phyloP scores from a whole-genome alignment of 2,797 vertebrate species.

The Silurus aristotelis region DNA sequence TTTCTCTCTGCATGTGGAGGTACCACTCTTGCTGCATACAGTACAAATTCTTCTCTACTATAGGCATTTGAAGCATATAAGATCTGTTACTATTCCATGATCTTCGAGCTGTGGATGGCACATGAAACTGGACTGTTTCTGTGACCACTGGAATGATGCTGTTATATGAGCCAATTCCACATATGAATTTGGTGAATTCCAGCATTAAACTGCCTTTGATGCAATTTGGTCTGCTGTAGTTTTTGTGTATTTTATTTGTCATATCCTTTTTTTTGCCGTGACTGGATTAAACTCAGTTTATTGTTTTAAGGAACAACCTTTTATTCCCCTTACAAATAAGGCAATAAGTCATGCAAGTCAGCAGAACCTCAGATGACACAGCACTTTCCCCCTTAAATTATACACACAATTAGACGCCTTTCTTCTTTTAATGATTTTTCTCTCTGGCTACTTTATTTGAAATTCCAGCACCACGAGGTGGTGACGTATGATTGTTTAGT shows the following conservation, averaged over 20 bases:
- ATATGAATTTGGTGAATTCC: conserved; percentile 5
- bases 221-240: conserved; percentile 12
- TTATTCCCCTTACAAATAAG: conserved; percentile 27
- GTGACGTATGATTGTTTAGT: conserved; percentile 42
- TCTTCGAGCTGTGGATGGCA: conserved; percentile 15
- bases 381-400: conserved; percentile 42
- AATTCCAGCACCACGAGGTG: conserved; percentile 40
- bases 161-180: conserved; percentile 14
- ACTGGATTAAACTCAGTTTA: neutral
- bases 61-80: neutral
- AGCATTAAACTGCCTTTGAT: conserved; percentile 6
- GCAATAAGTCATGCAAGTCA: conserved; percentile 36
- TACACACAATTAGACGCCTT: conserved; percentile 38
- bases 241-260: conserved; percentile 30
- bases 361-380: conserved; percentile 43
- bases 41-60: neutral
- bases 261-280: conserved; percentile 20
- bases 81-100: neutral
- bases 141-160: conserved; percentile 20
- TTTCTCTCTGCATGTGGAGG: neutral
- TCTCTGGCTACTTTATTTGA: conserved; percentile 43
- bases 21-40: neutral
- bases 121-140: conserved; percentile 1
- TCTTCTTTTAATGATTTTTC: conserved; percentile 18
- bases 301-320: conserved; percentile 15